These are phyloP conservation scores for Drosophila lutescens DNA, from an alignment of 2,888 invertebrate genomes.

Conservation along the genomic window DNA sequence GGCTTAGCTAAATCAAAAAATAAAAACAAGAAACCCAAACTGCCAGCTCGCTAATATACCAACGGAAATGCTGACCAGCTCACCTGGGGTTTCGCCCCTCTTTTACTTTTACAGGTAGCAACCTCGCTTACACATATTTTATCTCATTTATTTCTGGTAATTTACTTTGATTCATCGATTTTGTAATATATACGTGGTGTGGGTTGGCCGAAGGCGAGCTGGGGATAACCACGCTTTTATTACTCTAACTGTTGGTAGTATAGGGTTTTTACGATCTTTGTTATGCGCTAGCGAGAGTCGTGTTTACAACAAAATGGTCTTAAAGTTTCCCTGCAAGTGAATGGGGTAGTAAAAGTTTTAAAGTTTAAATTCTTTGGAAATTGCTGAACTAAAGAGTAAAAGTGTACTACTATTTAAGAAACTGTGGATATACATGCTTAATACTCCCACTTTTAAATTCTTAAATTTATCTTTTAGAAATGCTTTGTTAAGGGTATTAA, in stretches of 20 bases:
- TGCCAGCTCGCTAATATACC: conserved; percentile 34
- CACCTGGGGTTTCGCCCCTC: background rate
- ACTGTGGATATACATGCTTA: background rate
- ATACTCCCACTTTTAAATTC: too few relatives aligned
- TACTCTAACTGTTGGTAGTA: conserved; percentile 33
- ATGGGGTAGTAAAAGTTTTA: conserved; percentile 13
- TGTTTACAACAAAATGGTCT: conserved; percentile 26
- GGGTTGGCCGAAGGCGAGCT: conserved; percentile 10
- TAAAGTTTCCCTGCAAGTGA: conserved; percentile 10
- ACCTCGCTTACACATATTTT: conserved; percentile 64
- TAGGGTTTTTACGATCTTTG: conserved; percentile 36
- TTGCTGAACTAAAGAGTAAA: background rate
- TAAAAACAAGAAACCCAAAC: conserved; percentile 1
- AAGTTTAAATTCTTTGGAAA: conserved; percentile 2
- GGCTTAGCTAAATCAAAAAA: conserved; percentile 51
- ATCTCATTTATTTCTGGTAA: conserved; percentile 79
- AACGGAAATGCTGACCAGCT: conserved; percentile 27
- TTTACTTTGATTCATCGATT: conserved; percentile 80
- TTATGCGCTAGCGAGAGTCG: conserved; percentile 32
- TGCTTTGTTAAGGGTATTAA: conserved; percentile 3
- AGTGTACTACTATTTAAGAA: background rate
- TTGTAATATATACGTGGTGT: conserved; percentile 63
- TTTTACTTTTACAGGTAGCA: conserved; percentile 20
- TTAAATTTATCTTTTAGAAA: background rate
- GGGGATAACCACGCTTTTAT: conserved; percentile 34